A percentile compares a stretch with the other conserved stretches of the same genome.
These are phyloP conservation scores for Sphaerodactylus townsendi DNA, from an alignment of 2,113 vertebrate species.

Conservation along the genomic window DNA sequence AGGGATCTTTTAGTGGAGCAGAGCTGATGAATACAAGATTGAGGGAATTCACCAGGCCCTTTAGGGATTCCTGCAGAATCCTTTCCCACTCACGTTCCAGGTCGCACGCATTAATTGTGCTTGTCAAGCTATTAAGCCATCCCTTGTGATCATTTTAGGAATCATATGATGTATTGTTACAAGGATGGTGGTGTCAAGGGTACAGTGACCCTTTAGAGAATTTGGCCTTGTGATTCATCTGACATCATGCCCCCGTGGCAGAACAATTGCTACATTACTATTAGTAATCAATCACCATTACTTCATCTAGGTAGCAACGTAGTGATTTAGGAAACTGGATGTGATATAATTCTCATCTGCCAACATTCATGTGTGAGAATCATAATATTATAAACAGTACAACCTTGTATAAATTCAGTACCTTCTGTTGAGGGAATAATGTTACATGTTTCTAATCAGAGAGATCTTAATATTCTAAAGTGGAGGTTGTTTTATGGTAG, in stretches of 20 bases:
- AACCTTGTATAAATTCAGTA: background rate
- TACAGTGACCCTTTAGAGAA: background rate
- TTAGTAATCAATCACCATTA: background rate
- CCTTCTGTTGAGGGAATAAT: background rate
- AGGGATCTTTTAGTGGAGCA: background rate
- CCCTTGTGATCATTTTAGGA: no score
- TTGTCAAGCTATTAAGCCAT: no score
- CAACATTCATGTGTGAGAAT: background rate
- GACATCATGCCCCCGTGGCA: background rate
- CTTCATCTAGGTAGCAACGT: background rate
- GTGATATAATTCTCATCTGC: background rate
- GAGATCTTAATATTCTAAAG: background rate
- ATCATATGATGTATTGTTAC: no score
- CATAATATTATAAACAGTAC: background rate
- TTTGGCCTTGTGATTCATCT: background rate
- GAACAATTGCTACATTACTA: background rate
- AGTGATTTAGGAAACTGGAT: background rate
- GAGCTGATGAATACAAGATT: background rate
- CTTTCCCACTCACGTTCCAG: background rate
- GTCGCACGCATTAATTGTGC: background rate
- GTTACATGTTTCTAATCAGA: background rate
- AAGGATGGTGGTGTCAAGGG: no score
- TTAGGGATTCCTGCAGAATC: background rate
- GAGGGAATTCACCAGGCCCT: background rate
- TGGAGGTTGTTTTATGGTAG: background rate